Conservation (phyloP, 2,888 invertebrate species). For the Toxonevra muliebris region DNA sequence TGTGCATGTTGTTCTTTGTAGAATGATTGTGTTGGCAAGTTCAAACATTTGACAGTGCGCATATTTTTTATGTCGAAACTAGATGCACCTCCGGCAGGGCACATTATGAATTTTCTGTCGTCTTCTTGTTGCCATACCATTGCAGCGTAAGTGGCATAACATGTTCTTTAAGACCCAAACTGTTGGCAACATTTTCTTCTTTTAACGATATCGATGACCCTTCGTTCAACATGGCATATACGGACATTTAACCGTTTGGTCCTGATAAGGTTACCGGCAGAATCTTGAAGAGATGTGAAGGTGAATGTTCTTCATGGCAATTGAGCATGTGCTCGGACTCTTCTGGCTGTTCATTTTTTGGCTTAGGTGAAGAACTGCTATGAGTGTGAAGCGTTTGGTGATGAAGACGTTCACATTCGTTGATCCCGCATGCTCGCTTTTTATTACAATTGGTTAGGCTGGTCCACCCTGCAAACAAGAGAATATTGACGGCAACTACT, state of each 20-base stretch:
- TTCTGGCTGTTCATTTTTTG: too few relatives aligned
- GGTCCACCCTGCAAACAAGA: conserved; percentile 6
- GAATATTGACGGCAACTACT: too few relatives aligned
- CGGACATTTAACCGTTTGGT: conserved; percentile 14
- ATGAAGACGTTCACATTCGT: neutral
- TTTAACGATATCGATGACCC: conserved; percentile 29
- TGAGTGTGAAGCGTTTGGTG: too few relatives aligned
- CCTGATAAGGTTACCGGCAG: conserved; percentile 25
- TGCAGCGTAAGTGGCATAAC: conserved; percentile 27
- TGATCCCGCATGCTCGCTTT: neutral
- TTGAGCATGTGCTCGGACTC: conserved; percentile 5
- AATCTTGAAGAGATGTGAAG: conserved; percentile 26
- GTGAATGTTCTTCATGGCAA: neutral
- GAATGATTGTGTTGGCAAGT: conserved; percentile 7
- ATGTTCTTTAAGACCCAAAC: conserved; percentile 30
- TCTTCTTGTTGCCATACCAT: conserved; percentile 4
- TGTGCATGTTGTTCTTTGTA: neutral
- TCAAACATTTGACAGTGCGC: neutral
- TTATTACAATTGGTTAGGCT: neutral
- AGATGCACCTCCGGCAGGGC: neutral
- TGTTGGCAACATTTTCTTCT: conserved; percentile 19
- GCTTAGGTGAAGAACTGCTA: too few relatives aligned
- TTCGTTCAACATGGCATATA: conserved; percentile 33
- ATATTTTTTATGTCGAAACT: conserved; percentile 5
- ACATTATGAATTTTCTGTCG: neutral